Evolutionary conservation across 2,113 vertebrate species (phyloP).

Genomic region (Bombycilla garrulus): DNA sequence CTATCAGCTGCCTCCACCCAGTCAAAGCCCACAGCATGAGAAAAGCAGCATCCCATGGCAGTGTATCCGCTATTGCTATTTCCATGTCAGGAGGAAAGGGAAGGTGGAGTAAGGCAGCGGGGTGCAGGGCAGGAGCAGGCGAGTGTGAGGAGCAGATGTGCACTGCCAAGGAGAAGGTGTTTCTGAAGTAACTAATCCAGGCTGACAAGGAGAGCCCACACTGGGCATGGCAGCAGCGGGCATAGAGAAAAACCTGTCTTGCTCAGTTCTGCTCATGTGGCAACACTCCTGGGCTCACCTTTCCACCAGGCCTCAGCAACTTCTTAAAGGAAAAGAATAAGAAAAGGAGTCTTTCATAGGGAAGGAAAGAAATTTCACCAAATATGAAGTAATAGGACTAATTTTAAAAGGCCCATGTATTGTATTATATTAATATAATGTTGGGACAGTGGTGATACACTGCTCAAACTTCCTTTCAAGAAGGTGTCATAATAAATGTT

Average conservation of each 20-base stretch:
- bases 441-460: not conserved
- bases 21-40: not conserved
- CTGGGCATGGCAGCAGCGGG: not conserved
- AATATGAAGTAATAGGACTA: not conserved
- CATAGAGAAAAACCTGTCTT: not conserved
- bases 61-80: not conserved
- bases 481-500: not conserved
- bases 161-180: not conserved
- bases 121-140: not conserved
- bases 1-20: not conserved
- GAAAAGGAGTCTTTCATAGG: not conserved
- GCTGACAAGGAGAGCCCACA: not conserved
- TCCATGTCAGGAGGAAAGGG: not conserved
- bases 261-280: not conserved
- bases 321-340: not conserved
- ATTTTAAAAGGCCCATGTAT: not conserved
- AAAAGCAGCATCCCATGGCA: not conserved
- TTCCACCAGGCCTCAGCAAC: not conserved
- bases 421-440: no score
- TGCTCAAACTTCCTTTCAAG: not conserved
- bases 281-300: not conserved
- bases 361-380: not conserved
- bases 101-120: not conserved
- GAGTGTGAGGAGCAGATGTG: not conserved
- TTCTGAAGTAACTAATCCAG: not conserved